Evolutionary conservation across 2,888 invertebrate genomes (phyloP).

Genomic region (Lithophane leautieri): DNA sequence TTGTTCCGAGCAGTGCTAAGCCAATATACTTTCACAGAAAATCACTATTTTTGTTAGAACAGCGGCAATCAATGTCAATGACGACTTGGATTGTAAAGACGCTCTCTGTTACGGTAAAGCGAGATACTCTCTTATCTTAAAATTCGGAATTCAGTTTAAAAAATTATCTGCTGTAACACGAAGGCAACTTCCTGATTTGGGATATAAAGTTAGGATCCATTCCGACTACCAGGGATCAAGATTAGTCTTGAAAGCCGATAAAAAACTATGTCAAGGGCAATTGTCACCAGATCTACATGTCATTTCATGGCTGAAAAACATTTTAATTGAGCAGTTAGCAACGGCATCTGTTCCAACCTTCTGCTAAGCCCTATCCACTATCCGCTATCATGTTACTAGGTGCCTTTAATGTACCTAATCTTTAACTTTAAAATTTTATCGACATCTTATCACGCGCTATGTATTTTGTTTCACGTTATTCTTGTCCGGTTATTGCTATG

Average conservation of each 20-base stretch:
- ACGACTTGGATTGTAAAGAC: not conserved
- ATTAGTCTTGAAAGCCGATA: conserved; percentile 57
- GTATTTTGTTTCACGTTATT: conserved; percentile 28
- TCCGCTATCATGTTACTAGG: conserved; percentile 58
- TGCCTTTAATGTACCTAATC: conserved; percentile 39
- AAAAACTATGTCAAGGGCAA: conserved; percentile 79
- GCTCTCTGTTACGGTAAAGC: not conserved
- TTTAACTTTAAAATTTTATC: conserved; percentile 41
- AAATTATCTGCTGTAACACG: conserved; percentile 8
- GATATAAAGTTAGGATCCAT: conserved; percentile 9
- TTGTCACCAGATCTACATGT: conserved; percentile 55
- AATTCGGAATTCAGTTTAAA: not conserved
- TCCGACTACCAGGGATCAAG: conserved; percentile 46
- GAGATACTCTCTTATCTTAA: conserved; percentile 14
- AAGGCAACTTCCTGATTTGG: conserved; percentile 39
- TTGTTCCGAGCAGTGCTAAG: conserved; percentile 10
- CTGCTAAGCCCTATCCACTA: conserved; percentile 30
- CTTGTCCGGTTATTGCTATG: conserved; percentile 26
- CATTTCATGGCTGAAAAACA: conserved; percentile 63
- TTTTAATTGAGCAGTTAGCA: conserved; percentile 49
- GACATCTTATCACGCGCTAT: conserved; percentile 36
- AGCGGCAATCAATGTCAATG: conserved; percentile 23
- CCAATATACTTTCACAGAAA: conserved; percentile 36
- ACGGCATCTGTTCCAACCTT: conserved; percentile 33
- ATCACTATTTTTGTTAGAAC: not conserved